phyloP scores from a whole-genome alignment of 2,797 vertebrate genomes.

The Catharus ustulatus region DNA sequence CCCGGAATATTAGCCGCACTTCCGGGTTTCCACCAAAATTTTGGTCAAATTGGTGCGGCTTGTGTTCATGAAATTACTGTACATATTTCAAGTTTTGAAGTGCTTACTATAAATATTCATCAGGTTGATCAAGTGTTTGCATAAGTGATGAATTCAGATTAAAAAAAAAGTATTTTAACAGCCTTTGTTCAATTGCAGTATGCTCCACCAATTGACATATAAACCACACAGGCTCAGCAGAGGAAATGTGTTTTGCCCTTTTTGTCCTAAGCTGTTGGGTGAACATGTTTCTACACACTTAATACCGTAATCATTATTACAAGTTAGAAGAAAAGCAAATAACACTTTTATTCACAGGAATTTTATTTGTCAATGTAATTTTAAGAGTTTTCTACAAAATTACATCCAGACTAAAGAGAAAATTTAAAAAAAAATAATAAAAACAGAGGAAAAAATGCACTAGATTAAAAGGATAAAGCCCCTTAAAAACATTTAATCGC shows the following conservation, averaged over 20 bases:
- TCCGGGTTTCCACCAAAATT: too few species aligned
- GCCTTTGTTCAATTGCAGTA: not conserved
- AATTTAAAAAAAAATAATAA: not conserved
- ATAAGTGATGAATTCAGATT: not conserved
- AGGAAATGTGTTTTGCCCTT: not conserved
- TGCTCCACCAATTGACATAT: not conserved
- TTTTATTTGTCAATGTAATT: not conserved
- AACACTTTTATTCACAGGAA: not conserved
- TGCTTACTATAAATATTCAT: not conserved
- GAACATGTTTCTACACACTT: not conserved
- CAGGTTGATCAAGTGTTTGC: not conserved
- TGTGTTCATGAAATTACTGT: too few species aligned
- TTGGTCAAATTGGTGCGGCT: too few species aligned
- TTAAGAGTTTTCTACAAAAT: constrained; percentile 6
- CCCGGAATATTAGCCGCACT: too few species aligned
- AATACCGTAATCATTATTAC: not conserved
- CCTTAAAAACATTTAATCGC: not conserved
- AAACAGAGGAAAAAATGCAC: not conserved
- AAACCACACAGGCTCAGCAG: not conserved
- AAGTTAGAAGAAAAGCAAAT: constrained; percentile 4
- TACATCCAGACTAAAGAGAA: not conserved
- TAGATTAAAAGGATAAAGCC: not conserved
- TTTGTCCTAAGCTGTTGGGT: not conserved
- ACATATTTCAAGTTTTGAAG: not conserved
- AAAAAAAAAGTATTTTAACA: not conserved